phyloP scores from a whole-genome alignment of 2,888 invertebrate genomes.

The Perdita meconis region DNA sequence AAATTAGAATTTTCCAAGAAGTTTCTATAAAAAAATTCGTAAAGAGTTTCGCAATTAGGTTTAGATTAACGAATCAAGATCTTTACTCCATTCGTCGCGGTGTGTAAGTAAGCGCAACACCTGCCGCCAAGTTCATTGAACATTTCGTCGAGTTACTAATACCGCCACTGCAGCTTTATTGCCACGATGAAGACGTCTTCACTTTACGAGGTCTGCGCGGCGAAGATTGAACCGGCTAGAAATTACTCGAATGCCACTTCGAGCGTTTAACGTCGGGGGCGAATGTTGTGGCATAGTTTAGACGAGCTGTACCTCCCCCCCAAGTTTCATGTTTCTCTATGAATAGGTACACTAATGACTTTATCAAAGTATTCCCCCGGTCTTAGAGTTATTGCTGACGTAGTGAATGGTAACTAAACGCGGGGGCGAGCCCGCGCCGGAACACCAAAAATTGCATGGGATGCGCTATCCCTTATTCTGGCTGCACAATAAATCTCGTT shows the following conservation, averaged over 20 bases:
- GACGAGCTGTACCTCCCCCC: constrained; percentile 21
- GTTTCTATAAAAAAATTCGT: too few relatives aligned
- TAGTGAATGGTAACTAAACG: background rate
- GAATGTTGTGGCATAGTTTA: constrained; percentile 54
- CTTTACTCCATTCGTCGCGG: constrained; percentile 17
- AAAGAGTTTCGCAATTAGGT: background rate
- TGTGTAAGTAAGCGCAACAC: constrained; percentile 39
- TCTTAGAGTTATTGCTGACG: constrained; percentile 23
- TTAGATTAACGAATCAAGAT: constrained; percentile 19
- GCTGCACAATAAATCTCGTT: too few relatives aligned
- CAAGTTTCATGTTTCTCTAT: constrained; percentile 47
- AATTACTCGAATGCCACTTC: constrained; percentile 57
- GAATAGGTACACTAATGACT: constrained; percentile 45
- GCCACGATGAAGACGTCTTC: constrained; percentile 52
- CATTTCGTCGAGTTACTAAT: constrained; percentile 50
- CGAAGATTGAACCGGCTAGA: constrained; percentile 53
- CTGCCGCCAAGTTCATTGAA: constrained; percentile 52
- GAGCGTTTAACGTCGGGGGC: constrained; percentile 46
- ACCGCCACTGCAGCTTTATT: constrained; percentile 51
- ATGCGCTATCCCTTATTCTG: too few relatives aligned
- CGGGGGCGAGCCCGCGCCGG: background rate
- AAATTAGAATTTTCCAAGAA: too few relatives aligned
- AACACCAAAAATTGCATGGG: background rate
- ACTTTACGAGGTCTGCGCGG: constrained; percentile 31
- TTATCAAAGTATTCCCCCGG: constrained; percentile 32